phyloP scores from a whole-genome alignment of 2,888 invertebrate species.

The Strigamia crassipes region DNA sequence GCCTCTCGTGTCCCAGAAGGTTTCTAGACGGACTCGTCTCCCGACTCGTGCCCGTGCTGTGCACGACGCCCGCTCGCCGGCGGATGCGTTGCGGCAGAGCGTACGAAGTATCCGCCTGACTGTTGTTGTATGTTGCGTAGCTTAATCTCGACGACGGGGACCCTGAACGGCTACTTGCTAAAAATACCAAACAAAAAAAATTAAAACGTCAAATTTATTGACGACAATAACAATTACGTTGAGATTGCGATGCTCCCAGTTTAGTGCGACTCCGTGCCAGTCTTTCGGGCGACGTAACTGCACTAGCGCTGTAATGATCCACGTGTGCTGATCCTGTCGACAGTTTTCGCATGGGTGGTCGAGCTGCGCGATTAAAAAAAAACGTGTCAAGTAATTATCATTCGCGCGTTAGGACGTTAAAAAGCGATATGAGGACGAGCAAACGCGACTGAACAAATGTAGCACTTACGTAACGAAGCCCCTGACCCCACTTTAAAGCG shows the following conservation, averaged over 20 bases:
- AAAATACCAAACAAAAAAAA: neutral
- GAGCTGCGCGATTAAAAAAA: conserved; percentile 64
- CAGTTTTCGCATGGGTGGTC: conserved; percentile 68
- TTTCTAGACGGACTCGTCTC: conserved; percentile 59
- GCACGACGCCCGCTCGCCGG: conserved; percentile 56
- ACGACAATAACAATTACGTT: conserved; percentile 74
- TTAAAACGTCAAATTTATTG: neutral
- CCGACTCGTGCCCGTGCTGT: conserved; percentile 60
- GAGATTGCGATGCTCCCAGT: conserved; percentile 85
- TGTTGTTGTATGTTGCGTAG: conserved; percentile 69
- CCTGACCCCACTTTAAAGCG: conserved; percentile 73
- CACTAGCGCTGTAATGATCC: conserved; percentile 54
- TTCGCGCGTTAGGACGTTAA: neutral
- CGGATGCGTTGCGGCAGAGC: conserved; percentile 53
- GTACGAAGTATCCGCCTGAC: conserved; percentile 51
- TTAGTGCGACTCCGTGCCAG: conserved; percentile 64
- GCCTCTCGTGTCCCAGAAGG: conserved; percentile 56
- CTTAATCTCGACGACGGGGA: conserved; percentile 87
- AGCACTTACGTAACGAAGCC: conserved; percentile 74
- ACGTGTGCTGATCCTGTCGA: conserved; percentile 1
- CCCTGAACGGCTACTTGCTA: conserved; percentile 83
- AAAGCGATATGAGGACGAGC: neutral
- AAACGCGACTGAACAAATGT: neutral
- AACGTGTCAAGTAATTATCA: neutral
- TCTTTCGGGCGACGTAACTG: conserved; percentile 67